A percentile compares a stretch with the other conserved stretches of the same genome.
phyloP scores from a whole-genome alignment of 1,140 invertebrate genomes.

The Meloidogyne floridensis region DNA sequence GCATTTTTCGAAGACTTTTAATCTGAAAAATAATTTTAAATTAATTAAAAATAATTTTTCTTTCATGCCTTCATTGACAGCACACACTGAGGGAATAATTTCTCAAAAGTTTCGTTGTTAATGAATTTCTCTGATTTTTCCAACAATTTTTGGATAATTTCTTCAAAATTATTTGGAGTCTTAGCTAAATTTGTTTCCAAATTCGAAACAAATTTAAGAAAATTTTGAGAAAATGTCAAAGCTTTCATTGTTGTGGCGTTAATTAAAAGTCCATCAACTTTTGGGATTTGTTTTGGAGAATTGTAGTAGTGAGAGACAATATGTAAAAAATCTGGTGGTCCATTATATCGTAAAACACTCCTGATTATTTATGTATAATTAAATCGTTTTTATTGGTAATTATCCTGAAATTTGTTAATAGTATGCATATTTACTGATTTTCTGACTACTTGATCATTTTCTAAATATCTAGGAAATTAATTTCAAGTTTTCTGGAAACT shows the following conservation, averaged over 20 bases:
- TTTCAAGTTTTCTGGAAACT: too few relatives aligned
- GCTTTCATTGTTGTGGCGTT: slow-evolving; percentile 1
- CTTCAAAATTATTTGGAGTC: background rate
- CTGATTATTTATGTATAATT: background rate
- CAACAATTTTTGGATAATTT: background rate
- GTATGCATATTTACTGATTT: too few relatives aligned
- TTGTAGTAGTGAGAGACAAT: slow-evolving; percentile 26
- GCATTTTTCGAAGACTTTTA: slow-evolving; percentile 20
- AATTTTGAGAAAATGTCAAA: background rate
- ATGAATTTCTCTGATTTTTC: slow-evolving; percentile 9
- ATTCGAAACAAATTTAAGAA: background rate
- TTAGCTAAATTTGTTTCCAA: background rate
- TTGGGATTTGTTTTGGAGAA: slow-evolving; percentile 16
- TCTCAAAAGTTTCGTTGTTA: background rate
- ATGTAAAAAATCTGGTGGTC: slow-evolving; percentile 16
- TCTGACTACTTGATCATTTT: too few relatives aligned
- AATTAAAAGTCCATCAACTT: slow-evolving; percentile 1
- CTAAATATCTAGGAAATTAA: too few relatives aligned
- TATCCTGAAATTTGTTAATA: too few relatives aligned
- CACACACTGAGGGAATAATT: slow-evolving; percentile 20
- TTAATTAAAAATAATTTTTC: background rate
- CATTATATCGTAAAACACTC: slow-evolving; percentile 20
- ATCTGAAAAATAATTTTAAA: slow-evolving; percentile 5
- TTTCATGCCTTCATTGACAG: slow-evolving; percentile 5
- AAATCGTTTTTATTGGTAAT: too few relatives aligned